Percentiles rank a stretch among this genome's conserved stretches.
phyloP scores from a whole-genome alignment of 2,888 invertebrate species.

The Palloptera scutellata region DNA sequence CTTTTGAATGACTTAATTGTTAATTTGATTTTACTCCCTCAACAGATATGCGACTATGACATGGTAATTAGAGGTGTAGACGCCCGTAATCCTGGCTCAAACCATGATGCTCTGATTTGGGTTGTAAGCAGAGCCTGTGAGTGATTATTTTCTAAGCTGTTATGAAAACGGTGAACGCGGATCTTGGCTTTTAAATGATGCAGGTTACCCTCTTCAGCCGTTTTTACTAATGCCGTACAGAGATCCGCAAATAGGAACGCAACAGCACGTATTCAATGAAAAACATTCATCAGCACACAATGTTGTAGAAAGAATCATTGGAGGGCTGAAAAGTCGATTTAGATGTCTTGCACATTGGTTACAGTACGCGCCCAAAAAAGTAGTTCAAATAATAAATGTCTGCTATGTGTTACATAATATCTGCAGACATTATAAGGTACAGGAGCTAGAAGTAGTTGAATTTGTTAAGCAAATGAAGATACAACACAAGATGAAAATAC shows the following conservation, averaged over 20 bases:
- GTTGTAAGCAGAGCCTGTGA: slow-evolving; percentile 20
- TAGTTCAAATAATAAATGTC: too few relatives aligned
- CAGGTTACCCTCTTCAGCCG: too few relatives aligned
- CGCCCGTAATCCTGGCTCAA: slow-evolving; percentile 21
- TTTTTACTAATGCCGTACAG: too few relatives aligned
- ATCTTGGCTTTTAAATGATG: too few relatives aligned
- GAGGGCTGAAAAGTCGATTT: neutral
- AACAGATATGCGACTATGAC: too few relatives aligned
- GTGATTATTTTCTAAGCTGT: slow-evolving; percentile 15
- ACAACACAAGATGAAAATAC: neutral
- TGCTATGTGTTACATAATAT: too few relatives aligned
- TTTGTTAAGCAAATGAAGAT: neutral
- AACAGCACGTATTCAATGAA: too few relatives aligned
- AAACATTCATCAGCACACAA: neutral
- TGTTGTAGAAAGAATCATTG: neutral
- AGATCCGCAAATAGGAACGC: neutral
- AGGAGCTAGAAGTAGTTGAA: slow-evolving; percentile 1
- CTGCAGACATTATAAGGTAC: too few relatives aligned
- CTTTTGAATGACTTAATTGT: too few relatives aligned
- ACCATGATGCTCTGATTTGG: slow-evolving; percentile 19
- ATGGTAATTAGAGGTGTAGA: too few relatives aligned
- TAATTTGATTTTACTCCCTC: too few relatives aligned
- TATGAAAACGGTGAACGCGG: slow-evolving; percentile 32
- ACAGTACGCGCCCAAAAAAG: neutral
- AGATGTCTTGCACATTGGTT: neutral